Evolutionary conservation across 2,113 vertebrate species (phyloP), one percentile per base, ranked within the genome.

Genomic region (Sylvilagus bachmani): DNA sequence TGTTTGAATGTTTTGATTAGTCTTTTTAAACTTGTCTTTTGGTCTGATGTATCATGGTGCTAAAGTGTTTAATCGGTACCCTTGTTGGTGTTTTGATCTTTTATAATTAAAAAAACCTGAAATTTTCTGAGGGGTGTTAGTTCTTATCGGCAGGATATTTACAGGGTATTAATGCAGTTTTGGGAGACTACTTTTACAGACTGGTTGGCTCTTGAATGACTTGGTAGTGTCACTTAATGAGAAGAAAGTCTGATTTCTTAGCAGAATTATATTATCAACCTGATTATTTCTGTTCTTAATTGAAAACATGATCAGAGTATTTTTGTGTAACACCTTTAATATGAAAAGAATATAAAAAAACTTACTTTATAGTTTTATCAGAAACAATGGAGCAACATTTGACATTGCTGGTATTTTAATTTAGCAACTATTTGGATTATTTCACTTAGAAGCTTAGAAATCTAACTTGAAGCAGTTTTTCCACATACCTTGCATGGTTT

Each of bases 371-470:
- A 27, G 66, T 80, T 92, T 90, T 83, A 73, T 10, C 38, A 89
- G 69, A 67, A 62, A 77, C 87, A 84, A 62, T 44, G 64, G 17
- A 13, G 12, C 49, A 11, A 89, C 2, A 31, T 70, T 2, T 85
- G 73, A 12, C 9, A 71, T 70, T 73, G 2, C 4, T 55, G 10
- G 2, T 71, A 19, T 82, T 86, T 97, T 95, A 92, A 96, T 95
- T 97, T 96, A 96, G 53, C 31, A 89, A n/a, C 79, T 75, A 96
- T 16, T 81, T 93, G 44, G 31, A 61, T 69, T 36, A 77, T 79
- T 64, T 85, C 27, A 53, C 38, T 69, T 64, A 84, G 12, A 78
- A 1, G 84, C 14, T 66, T 86, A 67, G 1, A 8, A 64, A 8
- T 67, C 2, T 75, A 27, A 70, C 29, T 80, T 24, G 69, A 25